Evolutionary conservation across 2,888 invertebrate genomes (phyloP), one percentile per base, ranked within the genome.

Genomic region (Chrysodeixis includens): DNA sequence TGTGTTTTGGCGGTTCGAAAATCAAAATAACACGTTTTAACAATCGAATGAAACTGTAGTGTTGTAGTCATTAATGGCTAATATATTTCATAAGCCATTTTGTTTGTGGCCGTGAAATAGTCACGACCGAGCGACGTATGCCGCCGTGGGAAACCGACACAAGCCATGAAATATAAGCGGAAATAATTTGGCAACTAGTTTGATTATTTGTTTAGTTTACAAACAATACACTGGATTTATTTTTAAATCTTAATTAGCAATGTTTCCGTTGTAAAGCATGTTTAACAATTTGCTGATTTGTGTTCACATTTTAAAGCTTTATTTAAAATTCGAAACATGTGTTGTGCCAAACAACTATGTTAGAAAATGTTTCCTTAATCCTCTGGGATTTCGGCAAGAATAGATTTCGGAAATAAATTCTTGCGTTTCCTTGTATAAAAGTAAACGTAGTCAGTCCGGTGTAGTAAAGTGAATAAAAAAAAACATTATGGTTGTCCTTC

Each of bases 31-130:
- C 74, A 66, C 40, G 74, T 70, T 68, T n/a, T 68, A 61, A 76
- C 64, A 54, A 56, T 58, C 52, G 67, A 79, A 76, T 66, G 58
- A 79, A 79, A 71, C 66, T 71, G 62, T 76, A 71, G 67, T 66
- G 71, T 67, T 67, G 69, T 69, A 54, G 55, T 70, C 62, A 71
- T 71, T 82, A 75, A 77, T 69, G 57, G 67, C 56, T 66, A 52
- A 58, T 59, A 71, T 77, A 81, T 75, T 82, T 82, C 80, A 71
- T 77, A 79, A 67, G 71, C 69, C 66, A 57, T 79, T 70, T 65
- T 10, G 51, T 40, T 32, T 6, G 63, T 77, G 80, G 46, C 80
- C 80, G 71, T 82, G 80, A 82, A 72, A 74, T 60, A 76, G 79
- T 81, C 81, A 81, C 81, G 79, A 67, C 70, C 69, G 59, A 56